phyloP scores from a whole-genome alignment of 2,797 vertebrate species.

The Pangasius krempfi region DNA sequence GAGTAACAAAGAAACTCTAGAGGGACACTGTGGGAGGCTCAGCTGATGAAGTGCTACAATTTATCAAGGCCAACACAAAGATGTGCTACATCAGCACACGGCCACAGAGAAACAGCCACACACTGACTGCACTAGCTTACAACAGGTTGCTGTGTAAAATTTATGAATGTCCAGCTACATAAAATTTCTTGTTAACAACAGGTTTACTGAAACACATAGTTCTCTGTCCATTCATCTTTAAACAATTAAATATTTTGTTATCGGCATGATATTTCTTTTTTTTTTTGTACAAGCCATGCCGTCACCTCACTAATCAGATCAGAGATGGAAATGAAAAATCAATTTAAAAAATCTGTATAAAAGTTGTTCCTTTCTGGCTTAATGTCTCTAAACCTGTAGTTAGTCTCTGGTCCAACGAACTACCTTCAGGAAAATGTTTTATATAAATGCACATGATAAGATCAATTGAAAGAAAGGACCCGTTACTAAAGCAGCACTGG shows the following conservation, averaged over 20 bases:
- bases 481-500: neutral
- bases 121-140: neutral
- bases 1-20: constrained; percentile 28
- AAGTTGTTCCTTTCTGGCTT: neutral
- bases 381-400: neutral
- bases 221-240: neutral
- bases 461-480: neutral
- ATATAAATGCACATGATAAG: neutral
- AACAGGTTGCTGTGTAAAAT: neutral
- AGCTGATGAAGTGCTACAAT: constrained; percentile 32
- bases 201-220: neutral
- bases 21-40: constrained; percentile 27
- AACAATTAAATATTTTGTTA: neutral
- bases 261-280: neutral
- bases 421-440: neutral
- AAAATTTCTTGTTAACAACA: too few relatives aligned
- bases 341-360: neutral
- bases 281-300: neutral
- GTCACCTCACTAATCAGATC: neutral
- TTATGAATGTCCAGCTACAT: neutral
- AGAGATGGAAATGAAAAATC: neutral
- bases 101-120: neutral
- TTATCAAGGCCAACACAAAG: constrained; percentile 19
- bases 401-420: neutral
- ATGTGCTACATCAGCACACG: neutral